Conservation (phyloP, 2,797 vertebrate species). For the Cryptoblepharus egeriae region DNA sequence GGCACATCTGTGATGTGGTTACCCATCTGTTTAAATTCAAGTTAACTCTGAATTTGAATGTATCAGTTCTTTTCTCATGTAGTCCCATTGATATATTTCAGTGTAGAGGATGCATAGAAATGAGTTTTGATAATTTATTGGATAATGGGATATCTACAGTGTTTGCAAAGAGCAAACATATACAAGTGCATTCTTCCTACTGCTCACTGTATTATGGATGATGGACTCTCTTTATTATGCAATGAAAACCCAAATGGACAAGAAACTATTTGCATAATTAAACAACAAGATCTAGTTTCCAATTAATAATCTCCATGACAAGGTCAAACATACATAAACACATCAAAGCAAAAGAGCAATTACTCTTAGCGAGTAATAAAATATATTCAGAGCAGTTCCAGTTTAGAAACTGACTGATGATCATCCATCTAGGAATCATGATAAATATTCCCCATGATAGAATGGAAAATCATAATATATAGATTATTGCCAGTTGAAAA, state of each 20-base stretch:
- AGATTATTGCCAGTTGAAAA: constrained; percentile 48
- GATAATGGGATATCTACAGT: neutral
- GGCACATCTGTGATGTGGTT: too few species aligned
- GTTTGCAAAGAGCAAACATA: neutral
- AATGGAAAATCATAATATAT: constrained; percentile 37
- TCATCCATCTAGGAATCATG: constrained; percentile 41
- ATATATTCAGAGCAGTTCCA: constrained; percentile 37
- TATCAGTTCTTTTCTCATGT: neutral
- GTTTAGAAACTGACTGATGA: constrained; percentile 33
- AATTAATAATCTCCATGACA: constrained; percentile 16
- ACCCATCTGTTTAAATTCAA: neutral
- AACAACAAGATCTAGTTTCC: neutral
- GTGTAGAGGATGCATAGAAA: neutral
- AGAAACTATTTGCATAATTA: neutral
- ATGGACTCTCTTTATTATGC: constrained; percentile 6
- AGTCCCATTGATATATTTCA: neutral
- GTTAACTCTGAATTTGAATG: neutral
- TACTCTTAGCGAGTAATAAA: constrained; percentile 26
- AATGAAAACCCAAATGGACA: neutral
- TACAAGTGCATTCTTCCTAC: neutral
- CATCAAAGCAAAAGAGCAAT: constrained; percentile 11
- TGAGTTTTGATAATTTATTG: neutral
- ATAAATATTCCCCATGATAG: neutral
- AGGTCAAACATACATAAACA: constrained; percentile 28
- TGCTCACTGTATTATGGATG: neutral